phyloP scores from a whole-genome alignment of 2,113 vertebrate genomes.

The Trogon surrucura region DNA sequence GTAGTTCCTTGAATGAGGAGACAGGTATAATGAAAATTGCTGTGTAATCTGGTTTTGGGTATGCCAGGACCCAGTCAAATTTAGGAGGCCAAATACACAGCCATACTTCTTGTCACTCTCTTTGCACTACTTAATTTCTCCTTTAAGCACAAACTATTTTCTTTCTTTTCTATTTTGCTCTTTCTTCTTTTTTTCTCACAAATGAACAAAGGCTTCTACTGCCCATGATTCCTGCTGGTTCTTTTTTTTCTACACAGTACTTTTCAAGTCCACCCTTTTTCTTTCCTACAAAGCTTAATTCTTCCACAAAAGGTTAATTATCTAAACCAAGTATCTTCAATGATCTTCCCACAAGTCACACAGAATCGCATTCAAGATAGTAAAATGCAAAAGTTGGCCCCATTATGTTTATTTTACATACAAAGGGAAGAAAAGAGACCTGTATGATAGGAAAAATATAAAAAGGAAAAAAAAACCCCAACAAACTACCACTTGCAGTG shows the following conservation, averaged over 20 bases:
- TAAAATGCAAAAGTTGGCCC: conserved; percentile 56
- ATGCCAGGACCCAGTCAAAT: background rate
- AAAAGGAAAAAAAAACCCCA: conserved; percentile 72
- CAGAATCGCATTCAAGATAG: background rate
- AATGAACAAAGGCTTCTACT: background rate
- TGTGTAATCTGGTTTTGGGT: background rate
- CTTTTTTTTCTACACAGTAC: background rate
- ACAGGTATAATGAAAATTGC: background rate
- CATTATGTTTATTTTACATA: conserved; percentile 57
- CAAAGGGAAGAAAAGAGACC: conserved; percentile 32
- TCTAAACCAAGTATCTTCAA: conserved; percentile 58
- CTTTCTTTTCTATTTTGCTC: background rate
- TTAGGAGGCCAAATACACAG: background rate
- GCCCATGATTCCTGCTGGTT: background rate
- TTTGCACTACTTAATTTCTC: background rate
- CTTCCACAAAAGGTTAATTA: conserved; percentile 17
- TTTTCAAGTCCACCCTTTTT: background rate
- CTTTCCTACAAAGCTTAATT: background rate
- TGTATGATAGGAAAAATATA: conserved; percentile 56
- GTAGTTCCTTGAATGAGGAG: background rate
- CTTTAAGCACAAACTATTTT: background rate
- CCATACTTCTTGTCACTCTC: background rate
- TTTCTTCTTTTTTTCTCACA: background rate
- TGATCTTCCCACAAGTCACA: conserved; percentile 22
- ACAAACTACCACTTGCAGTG: conserved; percentile 71